These are phyloP conservation scores for Aporophyla lueneburgensis DNA, from an alignment of 2,888 invertebrate species.

Conservation along the genomic window DNA sequence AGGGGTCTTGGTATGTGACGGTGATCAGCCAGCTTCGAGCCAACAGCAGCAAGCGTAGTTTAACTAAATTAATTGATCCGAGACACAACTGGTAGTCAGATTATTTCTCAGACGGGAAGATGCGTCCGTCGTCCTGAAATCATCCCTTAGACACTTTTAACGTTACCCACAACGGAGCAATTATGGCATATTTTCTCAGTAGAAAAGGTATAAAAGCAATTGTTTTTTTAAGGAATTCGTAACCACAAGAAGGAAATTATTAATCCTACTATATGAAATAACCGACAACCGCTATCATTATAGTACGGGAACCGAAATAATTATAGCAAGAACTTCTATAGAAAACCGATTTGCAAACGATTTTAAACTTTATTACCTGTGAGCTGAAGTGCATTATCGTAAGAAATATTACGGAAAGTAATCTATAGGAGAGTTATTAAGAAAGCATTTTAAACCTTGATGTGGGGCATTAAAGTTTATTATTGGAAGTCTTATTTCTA, in stretches of 20 bases:
- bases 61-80: too few species aligned
- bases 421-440: conserved; percentile 26
- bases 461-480: conserved; percentile 29
- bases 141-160: background rate
- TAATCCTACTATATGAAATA: conserved; percentile 31
- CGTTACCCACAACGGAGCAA: background rate
- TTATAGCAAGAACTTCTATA: conserved; percentile 51
- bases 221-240: conserved; percentile 31
- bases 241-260: conserved; percentile 50
- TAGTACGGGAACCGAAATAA: conserved; percentile 43
- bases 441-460: conserved; percentile 54
- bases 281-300: conserved; percentile 50
- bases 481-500: conserved; percentile 30
- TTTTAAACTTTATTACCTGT: conserved; percentile 6
- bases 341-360: conserved; percentile 28
- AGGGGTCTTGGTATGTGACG: too few species aligned
- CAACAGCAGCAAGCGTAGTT: too few species aligned
- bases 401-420: background rate
- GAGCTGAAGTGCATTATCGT: conserved; percentile 1
- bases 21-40: too few species aligned
- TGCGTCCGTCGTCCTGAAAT: background rate
- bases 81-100: background rate
- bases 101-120: background rate
- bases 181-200: background rate
- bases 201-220: background rate